Conservation (phyloP, 2,888 invertebrate genomes). For the Microplitis manilae region DNA sequence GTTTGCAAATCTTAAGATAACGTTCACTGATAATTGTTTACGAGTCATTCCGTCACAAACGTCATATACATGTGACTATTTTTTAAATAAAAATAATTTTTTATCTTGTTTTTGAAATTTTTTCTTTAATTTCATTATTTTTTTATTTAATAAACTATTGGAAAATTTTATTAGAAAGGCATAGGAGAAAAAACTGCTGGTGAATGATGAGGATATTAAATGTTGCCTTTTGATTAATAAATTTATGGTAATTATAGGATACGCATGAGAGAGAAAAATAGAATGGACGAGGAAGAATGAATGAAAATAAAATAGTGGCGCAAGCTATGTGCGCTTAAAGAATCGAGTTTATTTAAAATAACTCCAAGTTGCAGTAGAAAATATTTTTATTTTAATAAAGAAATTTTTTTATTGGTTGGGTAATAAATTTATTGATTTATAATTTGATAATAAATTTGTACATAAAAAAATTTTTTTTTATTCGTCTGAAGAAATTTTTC, state of each 20-base stretch:
- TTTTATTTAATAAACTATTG: background rate
- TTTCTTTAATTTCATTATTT: too few species aligned
- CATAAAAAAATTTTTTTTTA: too few species aligned
- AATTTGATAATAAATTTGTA: too few species aligned
- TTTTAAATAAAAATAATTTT: too few species aligned
- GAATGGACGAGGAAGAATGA: background rate
- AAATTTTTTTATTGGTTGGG: too few species aligned
- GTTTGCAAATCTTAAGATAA: slow-evolving; percentile 13
- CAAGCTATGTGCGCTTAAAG: background rate
- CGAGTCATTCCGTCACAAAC: background rate
- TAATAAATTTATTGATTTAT: too few species aligned
- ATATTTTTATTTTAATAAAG: too few species aligned
- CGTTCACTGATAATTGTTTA: background rate
- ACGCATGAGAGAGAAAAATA: background rate
- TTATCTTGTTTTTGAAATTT: too few species aligned
- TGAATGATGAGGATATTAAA: background rate
- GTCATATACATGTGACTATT: background rate
- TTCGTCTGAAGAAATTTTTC: too few species aligned
- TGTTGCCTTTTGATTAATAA: background rate
- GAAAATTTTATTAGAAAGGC: background rate
- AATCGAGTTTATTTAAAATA: background rate
- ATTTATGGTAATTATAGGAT: background rate
- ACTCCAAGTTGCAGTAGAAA: background rate
- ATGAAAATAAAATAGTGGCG: background rate
- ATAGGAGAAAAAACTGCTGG: background rate